Evolutionary conservation across 2,888 invertebrate genomes (phyloP).

Genomic region (Ptilodon capucinus): DNA sequence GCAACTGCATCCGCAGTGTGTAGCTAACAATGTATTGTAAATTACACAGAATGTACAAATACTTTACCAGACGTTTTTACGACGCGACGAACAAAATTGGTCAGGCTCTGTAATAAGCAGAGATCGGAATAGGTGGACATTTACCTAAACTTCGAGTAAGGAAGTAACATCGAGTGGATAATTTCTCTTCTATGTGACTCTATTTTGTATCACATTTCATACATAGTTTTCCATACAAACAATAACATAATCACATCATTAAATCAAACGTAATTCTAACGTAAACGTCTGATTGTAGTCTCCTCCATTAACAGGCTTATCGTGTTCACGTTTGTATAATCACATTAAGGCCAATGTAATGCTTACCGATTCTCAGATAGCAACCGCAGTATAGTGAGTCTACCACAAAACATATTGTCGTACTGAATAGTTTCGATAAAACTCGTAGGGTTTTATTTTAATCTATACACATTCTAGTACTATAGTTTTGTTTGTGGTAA

Average conservation of each 20-base stretch:
- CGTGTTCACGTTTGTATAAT: slow-evolving; percentile 30
- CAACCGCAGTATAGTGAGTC: slow-evolving; percentile 1
- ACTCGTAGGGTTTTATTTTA: background rate
- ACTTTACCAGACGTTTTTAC: too few relatives aligned
- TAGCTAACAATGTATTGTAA: too few relatives aligned
- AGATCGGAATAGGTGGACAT: too few relatives aligned
- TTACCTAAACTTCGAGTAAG: too few relatives aligned
- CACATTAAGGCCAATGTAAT: slow-evolving; percentile 44
- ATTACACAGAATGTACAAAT: too few relatives aligned
- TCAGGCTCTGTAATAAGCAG: too few relatives aligned
- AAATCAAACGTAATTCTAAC: background rate
- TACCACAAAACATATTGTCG: background rate
- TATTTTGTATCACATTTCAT: too few relatives aligned
- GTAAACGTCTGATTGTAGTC: slow-evolving; percentile 12
- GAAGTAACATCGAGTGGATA: too few relatives aligned
- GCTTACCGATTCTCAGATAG: slow-evolving; percentile 20
- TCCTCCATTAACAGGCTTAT: slow-evolving; percentile 30
- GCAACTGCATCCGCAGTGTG: background rate
- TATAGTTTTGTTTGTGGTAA: background rate
- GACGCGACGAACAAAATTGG: too few relatives aligned
- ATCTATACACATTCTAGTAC: background rate
- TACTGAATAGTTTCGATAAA: slow-evolving; percentile 1
- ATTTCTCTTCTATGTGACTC: too few relatives aligned
- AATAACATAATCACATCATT: background rate
- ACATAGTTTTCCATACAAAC: too few relatives aligned